Conservation (phyloP, 2,113 vertebrate genomes). For the Capra hircus region DNA sequence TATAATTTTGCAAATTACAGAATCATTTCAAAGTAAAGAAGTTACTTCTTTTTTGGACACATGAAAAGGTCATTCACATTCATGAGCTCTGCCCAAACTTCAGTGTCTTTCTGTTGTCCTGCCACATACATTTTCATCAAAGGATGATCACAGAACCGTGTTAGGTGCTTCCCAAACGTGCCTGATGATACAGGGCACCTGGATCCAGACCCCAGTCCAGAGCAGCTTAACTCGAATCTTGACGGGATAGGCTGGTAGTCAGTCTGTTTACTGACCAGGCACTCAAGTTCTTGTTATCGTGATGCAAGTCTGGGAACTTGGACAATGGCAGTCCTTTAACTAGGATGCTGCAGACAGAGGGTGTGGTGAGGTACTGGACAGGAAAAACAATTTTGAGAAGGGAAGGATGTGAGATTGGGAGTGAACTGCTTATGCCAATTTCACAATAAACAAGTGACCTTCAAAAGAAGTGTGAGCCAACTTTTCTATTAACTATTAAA, state of each 20-base stretch:
- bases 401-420: background rate
- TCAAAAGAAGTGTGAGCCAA: background rate
- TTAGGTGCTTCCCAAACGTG: background rate
- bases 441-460: background rate
- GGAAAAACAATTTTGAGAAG: background rate
- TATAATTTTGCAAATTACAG: background rate
- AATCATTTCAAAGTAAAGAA: background rate
- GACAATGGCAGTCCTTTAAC: background rate
- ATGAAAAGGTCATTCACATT: background rate
- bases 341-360: background rate
- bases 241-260: background rate
- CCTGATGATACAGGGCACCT: background rate
- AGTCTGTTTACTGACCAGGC: background rate
- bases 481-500: background rate
- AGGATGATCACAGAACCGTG: background rate
- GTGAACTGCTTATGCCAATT: background rate
- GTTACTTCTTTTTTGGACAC: background rate
- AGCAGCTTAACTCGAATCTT: background rate
- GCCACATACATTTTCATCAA: background rate
- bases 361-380: background rate
- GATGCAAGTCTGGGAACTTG: background rate
- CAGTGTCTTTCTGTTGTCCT: background rate
- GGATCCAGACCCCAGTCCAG: background rate
- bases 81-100: background rate
- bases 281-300: background rate